Conservation (phyloP, 2,113 vertebrate species). For the Tragelaphus imberbis region DNA sequence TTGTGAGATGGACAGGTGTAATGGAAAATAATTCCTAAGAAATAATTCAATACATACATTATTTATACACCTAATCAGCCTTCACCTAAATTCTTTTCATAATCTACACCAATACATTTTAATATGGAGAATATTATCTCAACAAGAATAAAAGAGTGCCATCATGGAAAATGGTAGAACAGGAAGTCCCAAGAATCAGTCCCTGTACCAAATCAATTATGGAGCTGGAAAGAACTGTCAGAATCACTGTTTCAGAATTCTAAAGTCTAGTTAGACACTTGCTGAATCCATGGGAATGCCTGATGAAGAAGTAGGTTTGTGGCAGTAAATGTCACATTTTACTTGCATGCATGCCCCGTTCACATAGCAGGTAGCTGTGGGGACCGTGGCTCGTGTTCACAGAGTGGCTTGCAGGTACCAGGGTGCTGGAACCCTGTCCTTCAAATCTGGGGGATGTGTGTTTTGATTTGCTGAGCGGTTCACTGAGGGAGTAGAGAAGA, state of each 20-base stretch:
- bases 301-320: background rate
- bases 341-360: background rate
- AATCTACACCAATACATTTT: background rate
- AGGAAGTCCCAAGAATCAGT: background rate
- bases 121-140: background rate
- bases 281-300: background rate
- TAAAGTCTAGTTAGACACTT: background rate
- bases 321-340: background rate
- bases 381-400: background rate
- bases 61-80: background rate
- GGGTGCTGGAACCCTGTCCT: background rate
- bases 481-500: background rate
- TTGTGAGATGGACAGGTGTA: background rate
- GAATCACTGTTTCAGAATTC: background rate
- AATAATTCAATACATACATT: background rate
- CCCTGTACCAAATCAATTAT: background rate
- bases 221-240: background rate
- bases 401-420: background rate
- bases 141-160: background rate
- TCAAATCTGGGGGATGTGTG: background rate
- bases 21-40: background rate
- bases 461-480: background rate
- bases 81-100: background rate
- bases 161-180: background rate
- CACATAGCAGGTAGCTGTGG: background rate